A percentile compares a stretch with the other conserved stretches of the same genome.
Conservation (phyloP, 2,888 invertebrate species). For the Andricus curvator region DNA sequence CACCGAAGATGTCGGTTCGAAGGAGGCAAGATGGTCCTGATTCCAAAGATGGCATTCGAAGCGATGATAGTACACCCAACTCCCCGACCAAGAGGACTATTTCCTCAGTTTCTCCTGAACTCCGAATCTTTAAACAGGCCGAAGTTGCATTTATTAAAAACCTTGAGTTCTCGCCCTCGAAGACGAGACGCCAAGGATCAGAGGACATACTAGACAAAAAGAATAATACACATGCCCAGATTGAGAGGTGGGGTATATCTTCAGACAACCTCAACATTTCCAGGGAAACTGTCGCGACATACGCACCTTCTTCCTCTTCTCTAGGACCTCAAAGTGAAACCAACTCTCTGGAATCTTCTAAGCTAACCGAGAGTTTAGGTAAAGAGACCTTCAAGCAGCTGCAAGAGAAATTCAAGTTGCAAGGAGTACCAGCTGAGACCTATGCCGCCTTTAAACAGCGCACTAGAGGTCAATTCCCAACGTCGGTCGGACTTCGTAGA, state of each 20-base stretch:
- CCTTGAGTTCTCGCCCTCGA: conserved; percentile 51
- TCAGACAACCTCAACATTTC: conserved; percentile 68
- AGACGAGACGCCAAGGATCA: conserved; percentile 63
- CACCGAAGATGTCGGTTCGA: conserved; percentile 48
- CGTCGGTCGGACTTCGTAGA: conserved; percentile 54
- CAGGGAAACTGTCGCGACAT: conserved; percentile 54
- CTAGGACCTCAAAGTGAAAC: conserved; percentile 37
- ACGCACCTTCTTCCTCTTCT: conserved; percentile 12
- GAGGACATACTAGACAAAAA: conserved; percentile 69
- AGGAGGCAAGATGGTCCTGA: conserved; percentile 43
- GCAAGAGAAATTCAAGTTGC: conserved; percentile 69
- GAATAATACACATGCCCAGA: conserved; percentile 59
- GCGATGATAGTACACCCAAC: conserved; percentile 66
- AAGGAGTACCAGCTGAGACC: conserved; percentile 69
- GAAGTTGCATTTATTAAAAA: conserved; percentile 46
- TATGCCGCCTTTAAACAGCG: conserved; percentile 73
- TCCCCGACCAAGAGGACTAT: conserved; percentile 70
- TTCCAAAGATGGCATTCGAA: conserved; percentile 53
- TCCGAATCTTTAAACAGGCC: conserved; percentile 32
- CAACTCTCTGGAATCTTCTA: conserved; percentile 56
- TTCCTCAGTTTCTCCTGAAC: conserved; percentile 58
- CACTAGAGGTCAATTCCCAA: conserved; percentile 60
- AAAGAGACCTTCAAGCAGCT: conserved; percentile 69
- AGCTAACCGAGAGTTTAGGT: conserved; percentile 59
- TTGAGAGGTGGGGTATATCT: conserved; percentile 69